Evolutionary conservation across 2,113 vertebrate species (phyloP).

Genomic region (Leptobrachium ailaonicum): DNA sequence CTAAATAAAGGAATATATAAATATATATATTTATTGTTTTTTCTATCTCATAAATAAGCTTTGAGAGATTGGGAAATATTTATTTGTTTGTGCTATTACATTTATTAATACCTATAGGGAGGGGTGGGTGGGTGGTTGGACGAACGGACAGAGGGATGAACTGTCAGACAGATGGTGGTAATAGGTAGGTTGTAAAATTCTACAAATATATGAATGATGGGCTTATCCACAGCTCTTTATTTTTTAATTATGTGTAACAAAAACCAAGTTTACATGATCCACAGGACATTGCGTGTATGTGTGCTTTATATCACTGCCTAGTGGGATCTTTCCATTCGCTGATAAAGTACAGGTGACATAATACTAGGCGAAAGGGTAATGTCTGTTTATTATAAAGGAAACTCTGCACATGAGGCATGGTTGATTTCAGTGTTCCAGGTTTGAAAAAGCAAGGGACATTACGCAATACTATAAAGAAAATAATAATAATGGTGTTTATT

Average conservation of each 20-base stretch:
- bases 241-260: not conserved
- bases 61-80: no score
- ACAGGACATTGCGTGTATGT: not conserved
- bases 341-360: not conserved
- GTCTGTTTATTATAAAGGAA: constrained; percentile 16
- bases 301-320: constrained; percentile 1
- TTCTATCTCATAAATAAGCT: no score
- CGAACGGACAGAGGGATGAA: no score
- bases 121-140: no score
- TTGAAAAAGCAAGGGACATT: not conserved
- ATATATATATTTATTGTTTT: no score
- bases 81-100: no score
- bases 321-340: not conserved
- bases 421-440: not conserved
- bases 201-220: not conserved
- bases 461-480: no score
- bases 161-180: no score
- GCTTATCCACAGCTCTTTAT: not conserved
- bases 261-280: not conserved
- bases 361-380: not conserved
- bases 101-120: no score
- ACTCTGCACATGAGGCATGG: not conserved
- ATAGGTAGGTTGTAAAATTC: no score
- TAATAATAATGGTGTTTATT: no score
- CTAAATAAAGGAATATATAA: no score